Conservation (phyloP, 1,140 invertebrate species). For the Pachypeltis micranthus region DNA sequence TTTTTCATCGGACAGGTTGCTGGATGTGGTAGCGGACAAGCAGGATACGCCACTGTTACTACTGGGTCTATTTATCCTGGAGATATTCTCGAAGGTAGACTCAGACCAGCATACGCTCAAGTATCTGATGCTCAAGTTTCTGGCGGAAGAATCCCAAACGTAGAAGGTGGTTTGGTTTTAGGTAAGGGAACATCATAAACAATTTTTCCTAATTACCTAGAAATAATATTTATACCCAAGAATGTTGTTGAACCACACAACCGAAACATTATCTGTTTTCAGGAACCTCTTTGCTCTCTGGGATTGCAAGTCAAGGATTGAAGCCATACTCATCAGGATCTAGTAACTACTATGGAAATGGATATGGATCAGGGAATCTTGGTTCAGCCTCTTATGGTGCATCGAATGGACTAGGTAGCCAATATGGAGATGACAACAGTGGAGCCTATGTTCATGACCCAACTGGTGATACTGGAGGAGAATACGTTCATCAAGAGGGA, state of each 20-base stretch:
- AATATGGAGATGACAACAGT: constrained; percentile 34
- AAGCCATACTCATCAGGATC: constrained; percentile 11
- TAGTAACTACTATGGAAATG: not conserved
- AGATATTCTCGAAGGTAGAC: constrained; percentile 27
- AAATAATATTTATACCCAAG: too few species aligned
- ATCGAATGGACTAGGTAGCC: constrained; percentile 24
- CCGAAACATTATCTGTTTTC: too few species aligned
- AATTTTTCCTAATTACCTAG: not conserved
- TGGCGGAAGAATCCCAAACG: constrained; percentile 28
- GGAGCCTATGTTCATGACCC: constrained; percentile 33
- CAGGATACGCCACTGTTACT: constrained; percentile 19
- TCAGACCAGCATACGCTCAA: constrained; percentile 25
- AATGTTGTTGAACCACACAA: too few species aligned
- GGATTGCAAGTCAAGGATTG: not conserved
- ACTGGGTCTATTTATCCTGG: constrained; percentile 16
- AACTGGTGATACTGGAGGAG: constrained; percentile 30
- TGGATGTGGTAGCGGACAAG: constrained; percentile 21
- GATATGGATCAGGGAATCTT: constrained; percentile 14
- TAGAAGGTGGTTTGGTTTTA: constrained; percentile 25
- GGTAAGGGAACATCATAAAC: constrained; percentile 18
- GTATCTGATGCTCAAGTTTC: constrained; percentile 28
- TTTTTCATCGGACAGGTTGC: too few species aligned
- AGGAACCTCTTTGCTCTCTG: constrained; percentile 2
- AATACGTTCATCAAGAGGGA: constrained; percentile 30
- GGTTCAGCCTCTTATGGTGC: constrained; percentile 15